Evolutionary conservation across 1,140 invertebrate genomes (phyloP).

Genomic region (Batillaria attramentaria): DNA sequence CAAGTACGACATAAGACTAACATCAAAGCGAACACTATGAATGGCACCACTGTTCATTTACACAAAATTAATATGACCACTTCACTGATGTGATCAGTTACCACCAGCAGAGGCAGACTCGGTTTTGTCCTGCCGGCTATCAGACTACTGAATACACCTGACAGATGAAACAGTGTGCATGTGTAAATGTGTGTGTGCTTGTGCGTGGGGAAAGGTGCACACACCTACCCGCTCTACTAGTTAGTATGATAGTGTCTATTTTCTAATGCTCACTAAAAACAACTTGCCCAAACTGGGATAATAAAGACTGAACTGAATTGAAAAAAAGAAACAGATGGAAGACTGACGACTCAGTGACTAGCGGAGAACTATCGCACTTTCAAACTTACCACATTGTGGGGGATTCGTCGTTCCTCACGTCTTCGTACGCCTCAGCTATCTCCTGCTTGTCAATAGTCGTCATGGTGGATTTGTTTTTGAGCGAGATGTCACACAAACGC

Average conservation of each 20-base stretch:
- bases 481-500: background rate
- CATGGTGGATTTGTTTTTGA: conserved; percentile 36
- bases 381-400: conserved; percentile 46
- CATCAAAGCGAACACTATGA: background rate
- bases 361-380: background rate
- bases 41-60: too few species aligned
- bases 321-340: background rate
- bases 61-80: background rate
- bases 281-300: background rate
- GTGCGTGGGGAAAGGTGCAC: background rate
- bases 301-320: background rate
- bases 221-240: background rate
- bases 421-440: conserved; percentile 40
- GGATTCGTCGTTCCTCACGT: conserved; percentile 42
- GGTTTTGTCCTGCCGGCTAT: too few species aligned
- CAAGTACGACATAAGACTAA: background rate
- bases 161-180: too few species aligned
- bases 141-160: too few species aligned
- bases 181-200: too few species aligned
- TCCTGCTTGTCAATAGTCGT: conserved; percentile 40
- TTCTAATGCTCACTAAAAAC: background rate
- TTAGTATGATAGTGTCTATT: background rate
- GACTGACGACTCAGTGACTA: background rate
- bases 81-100: background rate
- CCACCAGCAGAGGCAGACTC: background rate